phyloP scores from a whole-genome alignment of 1,140 invertebrate genomes.

The Trachymyrmex cornetzi region DNA sequence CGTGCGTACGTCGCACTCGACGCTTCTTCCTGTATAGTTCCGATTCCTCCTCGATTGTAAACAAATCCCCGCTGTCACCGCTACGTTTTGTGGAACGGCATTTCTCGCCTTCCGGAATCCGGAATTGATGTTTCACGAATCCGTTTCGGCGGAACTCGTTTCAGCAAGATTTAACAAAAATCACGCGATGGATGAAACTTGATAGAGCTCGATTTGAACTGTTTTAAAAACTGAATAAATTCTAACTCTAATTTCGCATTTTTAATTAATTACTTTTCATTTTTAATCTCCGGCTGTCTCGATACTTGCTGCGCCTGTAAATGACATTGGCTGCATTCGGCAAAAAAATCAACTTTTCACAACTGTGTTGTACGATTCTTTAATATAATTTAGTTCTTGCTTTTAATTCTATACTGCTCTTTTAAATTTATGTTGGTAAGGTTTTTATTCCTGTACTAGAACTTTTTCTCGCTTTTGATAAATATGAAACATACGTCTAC shows the following conservation, averaged over 20 bases:
- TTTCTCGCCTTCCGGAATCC: background rate
- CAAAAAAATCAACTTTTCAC: no score
- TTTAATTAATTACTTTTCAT: background rate
- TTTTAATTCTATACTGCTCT: no score
- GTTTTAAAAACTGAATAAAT: background rate
- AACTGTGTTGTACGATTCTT: no score
- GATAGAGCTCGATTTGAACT: background rate
- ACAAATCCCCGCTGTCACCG: constrained; percentile 23
- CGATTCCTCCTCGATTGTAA: constrained; percentile 37
- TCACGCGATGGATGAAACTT: background rate
- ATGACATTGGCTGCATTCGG: background rate
- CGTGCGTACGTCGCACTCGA: background rate
- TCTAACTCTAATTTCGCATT: background rate
- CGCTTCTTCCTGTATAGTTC: background rate
- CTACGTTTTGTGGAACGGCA: background rate
- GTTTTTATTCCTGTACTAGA: no score
- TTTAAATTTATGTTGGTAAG: no score
- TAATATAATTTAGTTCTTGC: no score
- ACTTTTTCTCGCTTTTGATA: no score
- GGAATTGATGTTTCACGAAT: background rate
- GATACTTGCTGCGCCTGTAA: background rate
- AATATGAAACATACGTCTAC: no score
- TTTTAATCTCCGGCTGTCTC: background rate
- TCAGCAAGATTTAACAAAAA: background rate
- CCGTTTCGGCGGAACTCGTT: background rate